Conservation (phyloP, 92 coral and sea anemone species). For the Actinernus sp. region DNA sequence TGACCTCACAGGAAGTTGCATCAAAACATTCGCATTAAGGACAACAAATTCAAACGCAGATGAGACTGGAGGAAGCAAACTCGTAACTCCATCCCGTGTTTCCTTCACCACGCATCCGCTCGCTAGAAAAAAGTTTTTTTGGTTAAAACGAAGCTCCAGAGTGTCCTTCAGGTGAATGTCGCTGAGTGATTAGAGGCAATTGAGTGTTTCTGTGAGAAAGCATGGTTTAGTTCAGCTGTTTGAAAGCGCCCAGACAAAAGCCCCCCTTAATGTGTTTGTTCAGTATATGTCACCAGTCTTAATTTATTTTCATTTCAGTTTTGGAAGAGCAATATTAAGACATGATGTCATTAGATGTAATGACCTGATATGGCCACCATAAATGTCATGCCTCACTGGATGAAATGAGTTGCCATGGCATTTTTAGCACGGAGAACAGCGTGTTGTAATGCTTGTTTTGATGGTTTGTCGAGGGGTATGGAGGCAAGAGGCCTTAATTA, state of each 20-base stretch:
- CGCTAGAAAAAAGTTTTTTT: background rate
- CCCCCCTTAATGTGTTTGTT: conserved; percentile 90
- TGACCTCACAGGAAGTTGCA: conserved; percentile 14
- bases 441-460: conserved; percentile 8
- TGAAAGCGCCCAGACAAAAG: conserved; percentile 61
- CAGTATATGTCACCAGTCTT: conserved; percentile 89
- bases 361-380: conserved; percentile 69
- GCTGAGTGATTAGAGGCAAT: conserved; percentile 37
- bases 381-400: conserved; percentile 15
- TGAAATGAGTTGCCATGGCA: conserved; percentile 12
- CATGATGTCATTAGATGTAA: conserved; percentile 83
- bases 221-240: conserved; percentile 78
- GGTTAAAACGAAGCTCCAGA: conserved; percentile 19
- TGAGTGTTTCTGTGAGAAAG: conserved; percentile 84
- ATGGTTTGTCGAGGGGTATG: too few species aligned
- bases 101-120: conserved; percentile 9
- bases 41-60: conserved; percentile 3
- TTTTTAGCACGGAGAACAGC: conserved; percentile 5
- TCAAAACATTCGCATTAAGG: conserved; percentile 17
- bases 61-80: conserved; percentile 1
- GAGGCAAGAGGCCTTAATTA: too few species aligned
- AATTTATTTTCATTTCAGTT: conserved; percentile 83
- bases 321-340: conserved; percentile 65
- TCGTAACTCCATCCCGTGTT: conserved; percentile 14
- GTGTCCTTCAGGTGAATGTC: conserved; percentile 12